Evolutionary conservation across 2,888 invertebrate species (phyloP), one percentile per base, ranked within the genome.

Genomic region (Auanema sp.): DNA sequence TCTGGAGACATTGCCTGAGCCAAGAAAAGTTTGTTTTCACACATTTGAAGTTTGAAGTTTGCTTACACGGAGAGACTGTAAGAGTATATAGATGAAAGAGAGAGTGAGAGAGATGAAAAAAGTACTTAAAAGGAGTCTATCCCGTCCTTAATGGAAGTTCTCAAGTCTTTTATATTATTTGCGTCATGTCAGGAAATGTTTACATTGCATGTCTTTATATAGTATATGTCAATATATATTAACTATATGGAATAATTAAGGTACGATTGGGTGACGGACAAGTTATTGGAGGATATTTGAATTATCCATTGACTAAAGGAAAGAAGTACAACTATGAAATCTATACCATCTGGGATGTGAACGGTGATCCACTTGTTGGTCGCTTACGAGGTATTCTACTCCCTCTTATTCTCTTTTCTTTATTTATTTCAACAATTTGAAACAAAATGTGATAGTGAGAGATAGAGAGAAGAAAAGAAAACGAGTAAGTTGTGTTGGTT

Each of bases 311-410:
- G 56, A 69, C 65, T 21, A 80, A 79, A 68, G 83, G 80, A 56
- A 79, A 78, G 64, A 81, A 78, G 58, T 83, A 84, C 72, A 81
- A 80, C 68, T 83, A 84, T 71, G 83, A 81, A 65, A 69, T 75
- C 10, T 78, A 81, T 66, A 79, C 81, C 21, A 70, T 76, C 50
- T 83, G 83, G 83, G 76, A 75, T 61, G 65, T 83, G 33, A 75
- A 75, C 60, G 79, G 71, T 23, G 78, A 77, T 51, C 83, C 83
- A 24, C 70, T 83, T 11, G 71, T 78, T 56, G 83, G 79, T n/a
- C 64, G 82, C 51, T 65, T 78, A 24, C 65, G 83, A 73, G 80
- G 83, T 83, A 56, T 43, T 73, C 64, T 25, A 5, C 33, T 33
- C 4, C 33, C 33, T 5, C 8, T 5, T 33, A 33, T 33, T 33